phyloP scores from a whole-genome alignment of 2,113 vertebrate species.

The Coptodon rendalli region DNA sequence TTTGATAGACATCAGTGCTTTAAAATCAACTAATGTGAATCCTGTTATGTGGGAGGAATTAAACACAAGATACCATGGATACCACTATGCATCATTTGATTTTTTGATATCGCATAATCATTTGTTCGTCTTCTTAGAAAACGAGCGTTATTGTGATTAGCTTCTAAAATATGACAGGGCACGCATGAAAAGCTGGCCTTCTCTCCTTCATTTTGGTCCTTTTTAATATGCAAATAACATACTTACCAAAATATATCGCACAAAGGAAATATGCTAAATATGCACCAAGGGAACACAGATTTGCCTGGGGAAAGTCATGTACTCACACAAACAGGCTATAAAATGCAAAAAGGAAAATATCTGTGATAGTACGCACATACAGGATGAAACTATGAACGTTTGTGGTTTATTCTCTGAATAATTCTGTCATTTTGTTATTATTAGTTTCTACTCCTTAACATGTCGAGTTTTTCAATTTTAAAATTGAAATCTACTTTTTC shows the following conservation, averaged over 20 bases:
- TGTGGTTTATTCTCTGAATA: background rate
- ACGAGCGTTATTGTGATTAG: background rate
- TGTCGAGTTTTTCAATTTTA: background rate
- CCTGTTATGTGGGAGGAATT: constrained; percentile 15
- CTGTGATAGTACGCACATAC: background rate
- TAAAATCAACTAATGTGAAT: background rate
- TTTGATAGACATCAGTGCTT: background rate
- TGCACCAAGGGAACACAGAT: background rate
- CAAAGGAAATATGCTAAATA: background rate
- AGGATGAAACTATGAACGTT: background rate
- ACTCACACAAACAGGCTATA: background rate
- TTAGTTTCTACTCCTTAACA: background rate
- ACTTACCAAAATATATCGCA: background rate
- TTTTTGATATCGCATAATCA: background rate
- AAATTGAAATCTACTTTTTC: background rate
- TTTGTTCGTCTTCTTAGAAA: background rate
- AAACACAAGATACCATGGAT: background rate
- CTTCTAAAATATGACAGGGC: background rate
- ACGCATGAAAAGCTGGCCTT: background rate
- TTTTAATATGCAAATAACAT: background rate
- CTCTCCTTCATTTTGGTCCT: background rate
- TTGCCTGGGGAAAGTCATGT: background rate
- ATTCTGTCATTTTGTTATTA: background rate
- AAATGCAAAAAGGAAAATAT: background rate
- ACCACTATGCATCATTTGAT: background rate